Conservation (phyloP, 2,113 vertebrate species). For the Macaca fascicularis region T2T-MFA8v1.1 NC_088378.1:94169001-94169500, state of each 20-base stretch:
- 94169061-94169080: constrained; percentile 43
- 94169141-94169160: constrained; percentile 38
- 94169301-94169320: constrained; percentile 19
- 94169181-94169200: constrained; percentile 35
- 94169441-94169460: constrained; percentile 30
- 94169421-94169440: constrained; percentile 57
- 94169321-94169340: not conserved
- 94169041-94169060: constrained; percentile 29
- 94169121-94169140: not conserved
- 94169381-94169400: constrained; percentile 50
- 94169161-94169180: constrained; percentile 59
- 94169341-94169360: constrained; percentile 35
- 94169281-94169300: constrained; percentile 40
- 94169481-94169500: constrained; percentile 63
- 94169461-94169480: constrained; percentile 62
- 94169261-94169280: not conserved
- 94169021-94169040: constrained; percentile 29
- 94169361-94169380: constrained; percentile 54
- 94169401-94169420: constrained; percentile 66
- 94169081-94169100: constrained; percentile 48
- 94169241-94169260: constrained; percentile 13
- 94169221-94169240: constrained; percentile 17
- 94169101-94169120: constrained; percentile 44
- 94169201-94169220: constrained; percentile 45
- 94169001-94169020: not conserved